These are phyloP conservation scores for Calcarius lapponicus DNA, from an alignment of 2,797 vertebrate species.

Conservation along the genomic window DNA sequence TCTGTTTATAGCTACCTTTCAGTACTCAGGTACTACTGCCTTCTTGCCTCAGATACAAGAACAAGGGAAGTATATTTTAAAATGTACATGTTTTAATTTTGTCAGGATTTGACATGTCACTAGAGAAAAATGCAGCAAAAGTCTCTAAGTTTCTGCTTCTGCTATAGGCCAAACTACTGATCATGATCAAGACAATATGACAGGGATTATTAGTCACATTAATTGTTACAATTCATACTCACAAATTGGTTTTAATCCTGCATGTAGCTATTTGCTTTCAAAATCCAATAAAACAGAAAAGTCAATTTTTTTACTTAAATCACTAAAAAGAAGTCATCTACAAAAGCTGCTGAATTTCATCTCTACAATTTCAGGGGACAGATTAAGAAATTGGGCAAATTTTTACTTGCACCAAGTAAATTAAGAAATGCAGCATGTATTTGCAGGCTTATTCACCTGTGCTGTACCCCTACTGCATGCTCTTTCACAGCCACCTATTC, in stretches of 20 bases:
- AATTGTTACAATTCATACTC: neutral
- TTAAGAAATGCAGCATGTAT: neutral
- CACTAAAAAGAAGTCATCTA: neutral
- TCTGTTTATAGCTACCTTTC: neutral
- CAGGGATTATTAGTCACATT: neutral
- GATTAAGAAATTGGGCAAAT: neutral
- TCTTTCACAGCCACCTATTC: neutral
- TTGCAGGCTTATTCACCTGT: neutral
- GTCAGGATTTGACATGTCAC: neutral
- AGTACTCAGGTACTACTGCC: neutral
- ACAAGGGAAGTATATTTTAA: neutral
- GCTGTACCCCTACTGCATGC: neutral
- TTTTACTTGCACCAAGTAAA: neutral
- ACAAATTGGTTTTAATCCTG: conserved; percentile 30
- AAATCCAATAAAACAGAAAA: conserved; percentile 14
- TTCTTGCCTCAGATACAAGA: neutral
- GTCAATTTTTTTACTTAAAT: neutral
- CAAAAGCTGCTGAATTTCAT: neutral
- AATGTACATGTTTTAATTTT: neutral
- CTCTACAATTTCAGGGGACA: neutral
- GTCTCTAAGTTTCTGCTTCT: neutral
- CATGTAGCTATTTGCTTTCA: neutral
- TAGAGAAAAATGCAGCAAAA: neutral
- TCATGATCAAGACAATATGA: neutral
- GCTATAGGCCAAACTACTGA: neutral